Evolutionary conservation across 2,888 invertebrate genomes (phyloP).

Genomic region (Apamea monoglypha): DNA sequence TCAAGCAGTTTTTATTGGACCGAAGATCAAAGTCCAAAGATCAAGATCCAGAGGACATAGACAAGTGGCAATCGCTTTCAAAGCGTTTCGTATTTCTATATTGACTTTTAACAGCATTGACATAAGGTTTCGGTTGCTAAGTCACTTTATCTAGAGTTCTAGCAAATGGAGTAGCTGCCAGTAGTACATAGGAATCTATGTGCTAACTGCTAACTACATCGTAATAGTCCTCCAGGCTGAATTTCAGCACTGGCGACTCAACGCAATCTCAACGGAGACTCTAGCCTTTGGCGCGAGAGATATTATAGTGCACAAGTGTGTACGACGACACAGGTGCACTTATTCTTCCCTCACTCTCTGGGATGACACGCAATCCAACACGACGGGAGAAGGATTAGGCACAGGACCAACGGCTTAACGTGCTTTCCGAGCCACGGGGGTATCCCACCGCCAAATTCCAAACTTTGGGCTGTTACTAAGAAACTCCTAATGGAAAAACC

Average conservation of each 20-base stretch:
- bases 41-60: neutral
- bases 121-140: neutral
- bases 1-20: neutral
- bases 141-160: neutral
- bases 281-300: too few relatives aligned
- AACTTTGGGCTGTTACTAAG: too few relatives aligned
- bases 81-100: neutral
- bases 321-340: too few relatives aligned
- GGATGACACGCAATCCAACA: too few relatives aligned
- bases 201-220: neutral
- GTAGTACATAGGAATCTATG: neutral
- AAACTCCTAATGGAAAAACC: too few relatives aligned
- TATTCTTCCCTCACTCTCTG: too few relatives aligned
- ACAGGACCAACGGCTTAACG: too few relatives aligned
- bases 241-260: neutral
- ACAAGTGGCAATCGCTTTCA: neutral
- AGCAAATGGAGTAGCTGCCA: neutral
- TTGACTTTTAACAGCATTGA: neutral
- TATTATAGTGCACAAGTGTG: too few relatives aligned
- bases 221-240: neutral
- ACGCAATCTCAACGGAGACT: too few relatives aligned
- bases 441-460: too few relatives aligned
- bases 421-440: too few relatives aligned
- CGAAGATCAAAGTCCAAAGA: neutral
- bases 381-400: too few relatives aligned